Conservation (phyloP, 2,113 vertebrate species). For the Vidua macroura region DNA sequence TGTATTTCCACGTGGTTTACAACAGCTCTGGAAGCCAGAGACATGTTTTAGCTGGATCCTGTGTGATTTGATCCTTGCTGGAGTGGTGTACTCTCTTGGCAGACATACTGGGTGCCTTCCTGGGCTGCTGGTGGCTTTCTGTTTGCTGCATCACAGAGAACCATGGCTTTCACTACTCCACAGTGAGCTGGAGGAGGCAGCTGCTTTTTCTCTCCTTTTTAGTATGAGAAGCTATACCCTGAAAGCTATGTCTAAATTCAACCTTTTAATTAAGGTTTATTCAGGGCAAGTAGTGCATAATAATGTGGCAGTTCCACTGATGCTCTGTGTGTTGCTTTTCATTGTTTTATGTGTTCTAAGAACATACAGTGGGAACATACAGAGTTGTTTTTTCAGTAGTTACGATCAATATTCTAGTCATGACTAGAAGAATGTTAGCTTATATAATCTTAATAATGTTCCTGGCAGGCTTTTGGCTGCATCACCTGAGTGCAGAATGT, state of each 20-base stretch:
- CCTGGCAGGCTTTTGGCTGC: background rate
- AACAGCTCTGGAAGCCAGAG: background rate
- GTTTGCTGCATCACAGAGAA: rapidly evolving
- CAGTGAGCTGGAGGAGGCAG: background rate
- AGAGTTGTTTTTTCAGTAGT: background rate
- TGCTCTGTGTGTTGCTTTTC: background rate
- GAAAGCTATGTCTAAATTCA: background rate
- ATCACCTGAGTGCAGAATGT: background rate
- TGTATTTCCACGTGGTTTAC: background rate
- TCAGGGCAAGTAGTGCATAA: background rate
- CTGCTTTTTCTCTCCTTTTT: background rate
- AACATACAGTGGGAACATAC: background rate
- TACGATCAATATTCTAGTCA: background rate
- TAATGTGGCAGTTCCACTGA: background rate
- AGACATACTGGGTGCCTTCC: rapidly evolving
- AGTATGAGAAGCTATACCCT: background rate
- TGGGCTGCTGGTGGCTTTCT: background rate
- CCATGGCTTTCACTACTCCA: background rate
- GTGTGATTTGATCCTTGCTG: background rate
- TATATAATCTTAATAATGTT: background rate
- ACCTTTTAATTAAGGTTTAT: background rate
- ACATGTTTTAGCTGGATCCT: background rate
- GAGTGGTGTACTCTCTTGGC: background rate
- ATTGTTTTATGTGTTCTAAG: background rate
- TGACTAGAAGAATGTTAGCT: background rate